Evolutionary conservation across 2,797 vertebrate species (phyloP), one percentile per base, ranked within the genome.

Genomic region (Enteromius fasciolatus): DNA sequence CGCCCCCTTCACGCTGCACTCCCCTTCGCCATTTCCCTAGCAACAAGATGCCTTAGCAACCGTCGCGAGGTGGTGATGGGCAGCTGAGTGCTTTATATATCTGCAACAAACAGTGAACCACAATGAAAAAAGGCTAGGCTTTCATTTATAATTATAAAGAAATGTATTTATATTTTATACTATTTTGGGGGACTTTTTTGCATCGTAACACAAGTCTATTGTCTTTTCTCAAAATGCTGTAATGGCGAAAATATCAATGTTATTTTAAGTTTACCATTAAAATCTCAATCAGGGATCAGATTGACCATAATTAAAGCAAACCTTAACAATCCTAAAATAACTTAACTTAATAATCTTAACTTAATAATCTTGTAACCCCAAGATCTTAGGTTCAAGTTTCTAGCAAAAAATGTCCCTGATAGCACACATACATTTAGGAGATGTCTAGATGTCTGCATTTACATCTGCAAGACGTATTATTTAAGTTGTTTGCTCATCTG

Each of bases 1-100:
- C 82, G 76, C 86, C 89, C 79, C 52, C 33, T 4, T 15, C 17
- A 1, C 25, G 52, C 48, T 52, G 67, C 81, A 61, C 84, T 80
- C 70, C 76, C 84, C 52, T 72, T 75, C 69, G 70, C 86, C 64
- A 88, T 90, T 89, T 85, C 84, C 90, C 89, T 90, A 84, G 90
- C 86, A 90, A 91, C 90, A 89, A 80, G 72, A 87, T 83, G 83
- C 89, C 89, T 78, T 91, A 85, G 85, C 87, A 89, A 91, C 90
- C 83, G 87, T 87, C 73, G 83, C 63, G 54, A 81, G 70, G 79
- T 63, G 23, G 59, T 75, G 17, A 33, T 68, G 73, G 25, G 61
- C 25, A 48, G 14, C 54, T 59, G 39, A 12, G 46, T 1, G 18
- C 88, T n/a, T 73, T 1, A 20, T 33, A 28, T 9, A 31, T 25